These are phyloP conservation scores for Tipula helvola DNA, from an alignment of 2,888 invertebrate species.

Conservation along the genomic window DNA sequence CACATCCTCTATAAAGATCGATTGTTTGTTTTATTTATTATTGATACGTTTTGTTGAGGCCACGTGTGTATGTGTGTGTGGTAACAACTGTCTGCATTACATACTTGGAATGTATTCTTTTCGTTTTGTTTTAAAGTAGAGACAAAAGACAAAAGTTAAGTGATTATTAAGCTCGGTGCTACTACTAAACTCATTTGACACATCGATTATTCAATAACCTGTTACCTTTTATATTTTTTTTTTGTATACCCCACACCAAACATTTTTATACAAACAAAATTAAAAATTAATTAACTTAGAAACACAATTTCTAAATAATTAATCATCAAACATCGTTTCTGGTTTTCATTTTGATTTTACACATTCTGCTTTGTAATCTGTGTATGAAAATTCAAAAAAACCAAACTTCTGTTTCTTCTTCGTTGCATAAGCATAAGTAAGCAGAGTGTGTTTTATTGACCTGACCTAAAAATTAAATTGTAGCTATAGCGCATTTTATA, in stretches of 20 bases:
- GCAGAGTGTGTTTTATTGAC: neutral
- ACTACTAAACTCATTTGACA: neutral
- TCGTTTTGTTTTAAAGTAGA: neutral
- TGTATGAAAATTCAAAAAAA: neutral
- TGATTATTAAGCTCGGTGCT: neutral
- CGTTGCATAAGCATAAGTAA: neutral
- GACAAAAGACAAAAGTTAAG: neutral
- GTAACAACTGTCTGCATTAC: neutral
- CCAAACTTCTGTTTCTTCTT: neutral
- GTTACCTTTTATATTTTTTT: neutral
- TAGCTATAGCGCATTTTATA: neutral
- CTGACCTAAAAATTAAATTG: neutral
- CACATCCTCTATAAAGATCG: neutral
- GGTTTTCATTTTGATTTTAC: neutral
- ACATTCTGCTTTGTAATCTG: neutral
- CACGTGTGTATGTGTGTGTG: neutral
- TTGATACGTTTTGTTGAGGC: neutral
- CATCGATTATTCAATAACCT: neutral
- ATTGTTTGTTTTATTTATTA: neutral
- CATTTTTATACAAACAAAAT: neutral
- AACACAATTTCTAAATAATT: neutral
- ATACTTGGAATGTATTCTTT: neutral
- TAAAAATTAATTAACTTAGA: neutral
- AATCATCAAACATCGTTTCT: neutral
- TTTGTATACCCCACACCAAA: neutral